phyloP scores from a whole-genome alignment of 2,888 invertebrate species.

The Mechanitis mazaeus region DNA sequence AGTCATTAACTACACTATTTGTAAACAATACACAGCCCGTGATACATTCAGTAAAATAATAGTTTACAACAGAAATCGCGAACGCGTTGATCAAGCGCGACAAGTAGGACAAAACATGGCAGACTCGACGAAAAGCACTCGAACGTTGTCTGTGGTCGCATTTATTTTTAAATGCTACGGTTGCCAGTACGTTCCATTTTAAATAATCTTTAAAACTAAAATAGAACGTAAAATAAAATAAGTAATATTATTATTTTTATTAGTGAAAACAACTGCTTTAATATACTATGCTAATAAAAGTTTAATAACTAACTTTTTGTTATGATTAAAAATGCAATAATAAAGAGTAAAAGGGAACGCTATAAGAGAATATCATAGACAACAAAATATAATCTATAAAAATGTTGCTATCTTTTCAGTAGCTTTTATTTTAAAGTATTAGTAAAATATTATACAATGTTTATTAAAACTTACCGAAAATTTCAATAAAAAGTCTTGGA shows the following conservation, averaged over 20 bases:
- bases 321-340: not conserved
- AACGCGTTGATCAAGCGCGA: conserved; percentile 75
- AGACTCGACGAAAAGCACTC: conserved; percentile 67
- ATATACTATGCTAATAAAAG: not conserved
- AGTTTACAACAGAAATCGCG: conserved; percentile 64
- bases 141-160: conserved; percentile 66
- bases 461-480: too few relatives aligned
- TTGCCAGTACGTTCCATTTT: conserved; percentile 30
- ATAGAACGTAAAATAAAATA: too few relatives aligned
- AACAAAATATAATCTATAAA: conserved; percentile 27
- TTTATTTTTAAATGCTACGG: conserved; percentile 57
- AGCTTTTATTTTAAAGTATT: conserved; percentile 7
- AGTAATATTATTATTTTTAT: too few relatives aligned
- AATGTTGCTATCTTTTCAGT: conserved; percentile 16
- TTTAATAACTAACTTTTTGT: not conserved
- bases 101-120: conserved; percentile 78
- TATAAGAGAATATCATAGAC: conserved; percentile 39
- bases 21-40: conserved; percentile 71
- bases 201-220: conserved; percentile 9
- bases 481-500: too few relatives aligned
- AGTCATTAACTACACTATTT: conserved; percentile 63
- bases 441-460: not conserved
- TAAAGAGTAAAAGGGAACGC: conserved; percentile 36
- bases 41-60: conserved; percentile 69
- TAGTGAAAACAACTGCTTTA: too few relatives aligned